Base-by-base conservation (phyloP, 2,888 invertebrate genomes). In the Zele albiditarsus region DNA sequence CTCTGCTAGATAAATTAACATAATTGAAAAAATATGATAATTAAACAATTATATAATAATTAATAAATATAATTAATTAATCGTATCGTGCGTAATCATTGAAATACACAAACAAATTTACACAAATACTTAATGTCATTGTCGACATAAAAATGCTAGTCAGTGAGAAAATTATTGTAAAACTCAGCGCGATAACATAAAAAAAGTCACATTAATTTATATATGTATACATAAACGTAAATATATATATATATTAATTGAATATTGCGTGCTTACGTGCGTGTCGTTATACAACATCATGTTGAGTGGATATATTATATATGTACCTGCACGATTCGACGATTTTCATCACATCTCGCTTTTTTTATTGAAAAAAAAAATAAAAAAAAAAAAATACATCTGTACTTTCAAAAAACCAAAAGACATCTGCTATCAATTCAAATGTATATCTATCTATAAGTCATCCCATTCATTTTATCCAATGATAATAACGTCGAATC, bases 121-220 rank as follows among this genome's bases (percentile, higher is more conserved):
- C 53, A 65, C 31, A 71, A 65, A 28, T 23, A 74, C 69, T 75
- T 81, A 83, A 78, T 82, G 80, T 81, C 79, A 80, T 80, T 81
- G 80, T 84, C 81, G 76, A 82, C 80, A 80, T 82, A 53, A 83
- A 76, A 79, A 78, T 75, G 79, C 76, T 82, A 83, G 82, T 84
- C 80, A 76, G 79, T 83, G 81, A 82, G n/a, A 80, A 81, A 81
- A 73, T 79, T 76, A 81, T 79, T 76, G 78, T 78, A 71, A 74
- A 74, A 77, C 46, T 71, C 70, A 73, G 78, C 71, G 78, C 57
- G 63, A 76, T 76, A 67, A 72, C 38, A 72, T 71, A 71, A 75
- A 74, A 65, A 46, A 62, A 62, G 62, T 73, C 63, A 62, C 62
- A 76, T 75, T 77, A 70, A 75, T 74, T 31, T 70, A 69, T 62